Percentiles rank a stretch among this genome's conserved stretches.
Conservation (phyloP, 2,113 vertebrate species). For the Dromas ardeola region DNA sequence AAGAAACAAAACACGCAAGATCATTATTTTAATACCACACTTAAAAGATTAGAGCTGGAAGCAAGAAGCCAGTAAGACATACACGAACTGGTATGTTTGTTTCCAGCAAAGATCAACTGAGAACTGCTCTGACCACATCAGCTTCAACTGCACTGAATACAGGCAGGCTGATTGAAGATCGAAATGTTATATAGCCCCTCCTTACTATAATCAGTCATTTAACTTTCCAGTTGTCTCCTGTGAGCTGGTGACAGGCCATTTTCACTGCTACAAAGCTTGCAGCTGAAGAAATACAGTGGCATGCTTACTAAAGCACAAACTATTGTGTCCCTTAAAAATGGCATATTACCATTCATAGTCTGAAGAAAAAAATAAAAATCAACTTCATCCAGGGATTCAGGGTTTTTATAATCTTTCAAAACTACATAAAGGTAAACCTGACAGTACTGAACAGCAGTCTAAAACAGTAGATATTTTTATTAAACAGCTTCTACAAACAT, state of each 20-base stretch:
- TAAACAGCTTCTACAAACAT: background rate
- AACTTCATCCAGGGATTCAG: background rate
- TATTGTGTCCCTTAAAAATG: background rate
- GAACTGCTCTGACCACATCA: background rate
- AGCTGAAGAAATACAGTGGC: background rate
- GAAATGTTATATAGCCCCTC: background rate
- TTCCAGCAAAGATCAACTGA: background rate
- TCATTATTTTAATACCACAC: background rate
- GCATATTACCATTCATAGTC: background rate
- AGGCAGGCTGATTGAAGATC: background rate
- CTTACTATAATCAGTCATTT: background rate
- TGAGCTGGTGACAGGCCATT: background rate
- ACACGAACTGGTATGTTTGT: background rate
- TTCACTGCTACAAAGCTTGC: background rate
- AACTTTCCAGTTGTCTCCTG: background rate
- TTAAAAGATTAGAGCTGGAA: background rate
- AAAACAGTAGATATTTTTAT: background rate
- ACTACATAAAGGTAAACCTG: background rate
- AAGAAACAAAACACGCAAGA: background rate
- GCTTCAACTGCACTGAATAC: background rate
- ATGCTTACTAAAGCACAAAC: background rate
- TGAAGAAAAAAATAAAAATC: background rate
- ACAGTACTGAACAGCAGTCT: background rate
- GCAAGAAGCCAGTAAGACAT: background rate
- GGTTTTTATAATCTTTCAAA: background rate